Evolutionary conservation across 1,140 invertebrate genomes (phyloP).

Genomic region (Neuroterus valhalla): DNA sequence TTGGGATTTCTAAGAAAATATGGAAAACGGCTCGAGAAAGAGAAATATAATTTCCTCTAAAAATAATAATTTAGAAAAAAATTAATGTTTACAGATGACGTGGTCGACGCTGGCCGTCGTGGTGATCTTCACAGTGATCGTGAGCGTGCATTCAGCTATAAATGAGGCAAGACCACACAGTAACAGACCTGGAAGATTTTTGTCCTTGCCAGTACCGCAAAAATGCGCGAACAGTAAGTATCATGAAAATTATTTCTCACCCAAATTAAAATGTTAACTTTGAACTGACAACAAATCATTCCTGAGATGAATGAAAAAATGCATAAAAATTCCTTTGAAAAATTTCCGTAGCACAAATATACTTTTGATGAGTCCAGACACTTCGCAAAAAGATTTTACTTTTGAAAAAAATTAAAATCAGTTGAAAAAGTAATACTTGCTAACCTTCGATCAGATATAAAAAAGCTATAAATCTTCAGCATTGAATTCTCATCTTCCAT

Average conservation of each 20-base stretch:
- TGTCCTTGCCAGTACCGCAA: conserved; percentile 84
- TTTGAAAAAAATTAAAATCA: no score
- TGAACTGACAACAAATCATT: conserved; percentile 3
- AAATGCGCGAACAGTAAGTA: conserved; percentile 90
- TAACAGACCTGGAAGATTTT: conserved; percentile 82
- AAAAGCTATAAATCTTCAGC: no score
- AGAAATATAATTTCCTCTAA: no score
- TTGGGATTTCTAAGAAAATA: no score
- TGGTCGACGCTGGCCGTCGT: conserved; percentile 64
- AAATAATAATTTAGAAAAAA: conserved; percentile 1
- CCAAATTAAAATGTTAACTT: neutral
- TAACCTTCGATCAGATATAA: neutral
- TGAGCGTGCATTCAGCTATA: conserved; percentile 67
- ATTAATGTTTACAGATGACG: conserved; percentile 65
- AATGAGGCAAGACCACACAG: conserved; percentile 71
- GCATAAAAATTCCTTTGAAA: no score
- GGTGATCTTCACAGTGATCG: conserved; percentile 60
- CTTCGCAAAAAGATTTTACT: no score
- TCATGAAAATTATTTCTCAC: conserved; percentile 31
- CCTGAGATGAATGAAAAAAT: no score
- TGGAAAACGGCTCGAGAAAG: no score
- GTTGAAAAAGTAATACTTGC: neutral
- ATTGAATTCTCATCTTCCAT: no score
- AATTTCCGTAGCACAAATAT: no score
- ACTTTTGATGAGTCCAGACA: no score